Evolutionary conservation across 2,113 vertebrate species (phyloP).

Genomic region (Bubalus kerabau): DNA sequence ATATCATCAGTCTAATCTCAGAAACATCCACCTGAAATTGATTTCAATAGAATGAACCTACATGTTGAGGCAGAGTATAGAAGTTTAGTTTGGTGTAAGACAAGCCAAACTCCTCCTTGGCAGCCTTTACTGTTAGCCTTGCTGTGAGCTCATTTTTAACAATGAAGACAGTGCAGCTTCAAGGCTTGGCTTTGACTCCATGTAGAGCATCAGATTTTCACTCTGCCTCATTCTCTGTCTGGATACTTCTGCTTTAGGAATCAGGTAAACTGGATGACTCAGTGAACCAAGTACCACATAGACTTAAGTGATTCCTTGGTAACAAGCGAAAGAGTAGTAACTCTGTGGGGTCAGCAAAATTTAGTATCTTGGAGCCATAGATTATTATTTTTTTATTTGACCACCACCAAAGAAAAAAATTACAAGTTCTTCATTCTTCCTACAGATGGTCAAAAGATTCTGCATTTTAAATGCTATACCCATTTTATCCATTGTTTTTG

Average conservation of each 20-base stretch:
- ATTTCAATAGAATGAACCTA: conserved; percentile 27
- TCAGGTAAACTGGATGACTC: neutral
- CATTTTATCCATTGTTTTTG: neutral
- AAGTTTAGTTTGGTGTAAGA: neutral
- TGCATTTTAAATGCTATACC: neutral
- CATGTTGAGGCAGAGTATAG: neutral
- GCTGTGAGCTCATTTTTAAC: neutral
- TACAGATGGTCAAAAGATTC: neutral
- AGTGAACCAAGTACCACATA: neutral
- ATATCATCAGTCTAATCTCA: conserved; percentile 1
- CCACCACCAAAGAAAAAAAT: neutral
- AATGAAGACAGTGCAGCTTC: neutral
- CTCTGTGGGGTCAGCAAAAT: neutral
- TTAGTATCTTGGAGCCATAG: neutral
- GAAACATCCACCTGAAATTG: conserved; percentile 27
- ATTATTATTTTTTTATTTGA: neutral
- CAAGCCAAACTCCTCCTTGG: neutral
- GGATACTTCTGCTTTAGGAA: neutral
- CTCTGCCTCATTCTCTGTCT: neutral
- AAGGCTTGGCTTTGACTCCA: neutral
- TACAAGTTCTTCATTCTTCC: neutral
- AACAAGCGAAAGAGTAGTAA: neutral
- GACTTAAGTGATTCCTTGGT: neutral
- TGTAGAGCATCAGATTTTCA: neutral
- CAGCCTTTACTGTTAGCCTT: neutral